Evolutionary conservation across 2,888 invertebrate genomes (phyloP).

Genomic region (Limnephilus lunatus): DNA sequence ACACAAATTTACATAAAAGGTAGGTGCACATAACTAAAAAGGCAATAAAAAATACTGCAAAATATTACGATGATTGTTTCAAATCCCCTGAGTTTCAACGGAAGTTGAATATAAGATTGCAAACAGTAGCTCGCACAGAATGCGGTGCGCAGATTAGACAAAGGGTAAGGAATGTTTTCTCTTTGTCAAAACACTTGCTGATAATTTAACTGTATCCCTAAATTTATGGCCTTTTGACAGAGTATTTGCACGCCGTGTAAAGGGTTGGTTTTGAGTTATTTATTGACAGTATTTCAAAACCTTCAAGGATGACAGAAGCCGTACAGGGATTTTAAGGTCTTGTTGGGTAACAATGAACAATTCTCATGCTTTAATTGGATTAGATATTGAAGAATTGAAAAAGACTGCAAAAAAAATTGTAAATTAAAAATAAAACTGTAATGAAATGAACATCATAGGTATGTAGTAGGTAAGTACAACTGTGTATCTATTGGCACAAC

Average conservation of each 20-base stretch:
- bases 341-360: neutral
- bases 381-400: neutral
- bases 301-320: neutral
- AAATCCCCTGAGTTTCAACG: neutral
- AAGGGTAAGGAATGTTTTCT: constrained; percentile 12
- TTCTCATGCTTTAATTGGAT: constrained; percentile 32
- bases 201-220: constrained; percentile 32
- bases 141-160: neutral
- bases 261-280: constrained; percentile 47
- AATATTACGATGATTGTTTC: neutral
- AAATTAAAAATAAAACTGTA: too few species aligned
- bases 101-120: neutral
- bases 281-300: constrained; percentile 48
- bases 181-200: constrained; percentile 41
- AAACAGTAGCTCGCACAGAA: constrained; percentile 27
- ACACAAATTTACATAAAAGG: neutral
- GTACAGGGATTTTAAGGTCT: neutral
- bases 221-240: constrained; percentile 42
- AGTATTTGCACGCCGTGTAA: constrained; percentile 43
- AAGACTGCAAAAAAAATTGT: too few species aligned
- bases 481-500: too few species aligned
- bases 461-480: too few species aligned
- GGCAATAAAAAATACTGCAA: neutral
- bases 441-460: too few species aligned
- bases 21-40: neutral